Conservation (phyloP, 2,797 vertebrate genomes). For the Darevskia nairensis region DNA sequence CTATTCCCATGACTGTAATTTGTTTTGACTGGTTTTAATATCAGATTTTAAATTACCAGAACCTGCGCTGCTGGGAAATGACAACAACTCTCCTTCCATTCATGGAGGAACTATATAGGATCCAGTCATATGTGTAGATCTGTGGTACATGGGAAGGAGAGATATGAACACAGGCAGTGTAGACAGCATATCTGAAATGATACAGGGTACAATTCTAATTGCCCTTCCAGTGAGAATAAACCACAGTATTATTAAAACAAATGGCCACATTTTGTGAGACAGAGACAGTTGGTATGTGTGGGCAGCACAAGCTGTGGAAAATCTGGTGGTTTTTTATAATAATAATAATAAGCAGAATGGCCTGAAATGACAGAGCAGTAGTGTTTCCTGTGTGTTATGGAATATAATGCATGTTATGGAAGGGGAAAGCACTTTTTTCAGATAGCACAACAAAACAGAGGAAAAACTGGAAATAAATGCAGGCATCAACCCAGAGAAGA, state of each 20-base stretch:
- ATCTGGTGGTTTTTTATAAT: background rate
- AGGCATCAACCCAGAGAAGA: too few species aligned
- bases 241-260: background rate
- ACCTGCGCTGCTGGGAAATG: too few species aligned
- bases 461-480: too few species aligned
- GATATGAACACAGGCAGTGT: too few species aligned
- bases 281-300: constrained; percentile 16
- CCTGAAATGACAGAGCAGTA: background rate
- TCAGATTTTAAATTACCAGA: too few species aligned
- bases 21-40: too few species aligned
- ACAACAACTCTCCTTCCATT: background rate
- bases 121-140: background rate
- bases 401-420: constrained; percentile 20
- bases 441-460: too few species aligned
- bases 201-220: background rate
- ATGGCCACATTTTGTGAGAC: background rate
- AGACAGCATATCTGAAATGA: background rate
- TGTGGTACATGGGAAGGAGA: background rate
- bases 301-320: background rate
- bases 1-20: too few species aligned
- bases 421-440: background rate
- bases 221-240: background rate
- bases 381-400: constrained; percentile 34
- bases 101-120: background rate
- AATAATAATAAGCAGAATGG: background rate